Conservation (phyloP, 2,113 vertebrate species). For the Clarias batrachus region DNA sequence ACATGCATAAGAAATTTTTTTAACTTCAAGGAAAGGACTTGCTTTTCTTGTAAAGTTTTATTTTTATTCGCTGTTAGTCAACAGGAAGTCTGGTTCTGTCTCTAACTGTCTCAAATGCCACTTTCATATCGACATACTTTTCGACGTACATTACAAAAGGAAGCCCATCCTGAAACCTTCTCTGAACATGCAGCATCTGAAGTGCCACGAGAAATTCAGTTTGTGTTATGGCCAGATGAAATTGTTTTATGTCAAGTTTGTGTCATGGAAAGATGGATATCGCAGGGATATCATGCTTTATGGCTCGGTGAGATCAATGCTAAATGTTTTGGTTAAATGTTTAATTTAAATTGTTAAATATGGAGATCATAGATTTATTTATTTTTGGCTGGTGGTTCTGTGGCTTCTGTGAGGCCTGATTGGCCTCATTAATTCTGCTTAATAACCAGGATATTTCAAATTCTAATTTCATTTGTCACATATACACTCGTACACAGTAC, state of each 20-base stretch:
- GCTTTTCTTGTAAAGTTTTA: neutral
- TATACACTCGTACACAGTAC: no score
- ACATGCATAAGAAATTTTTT: neutral
- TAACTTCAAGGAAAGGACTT: neutral
- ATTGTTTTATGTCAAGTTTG: no score
- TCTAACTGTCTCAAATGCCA: neutral
- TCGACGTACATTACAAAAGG: neutral
- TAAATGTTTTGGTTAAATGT: neutral
- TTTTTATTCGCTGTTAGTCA: neutral
- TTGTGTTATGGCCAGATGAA: neutral
- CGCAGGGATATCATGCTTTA: neutral
- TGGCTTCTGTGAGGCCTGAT: neutral
- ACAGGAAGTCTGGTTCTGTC: neutral
- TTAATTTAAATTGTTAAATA: neutral
- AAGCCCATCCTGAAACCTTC: neutral
- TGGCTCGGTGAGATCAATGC: neutral
- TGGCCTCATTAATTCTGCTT: neutral
- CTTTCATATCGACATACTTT: neutral
- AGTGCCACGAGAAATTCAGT: neutral
- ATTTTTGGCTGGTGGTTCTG: neutral
- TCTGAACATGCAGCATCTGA: neutral
- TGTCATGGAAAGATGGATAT: neutral
- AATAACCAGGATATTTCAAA: neutral
- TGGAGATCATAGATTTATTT: no score
- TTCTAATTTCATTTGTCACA: no score